These are phyloP conservation scores for Habroteleia sp. DNA, from an alignment of 2,888 invertebrate species.

Conservation along the genomic window DNA sequence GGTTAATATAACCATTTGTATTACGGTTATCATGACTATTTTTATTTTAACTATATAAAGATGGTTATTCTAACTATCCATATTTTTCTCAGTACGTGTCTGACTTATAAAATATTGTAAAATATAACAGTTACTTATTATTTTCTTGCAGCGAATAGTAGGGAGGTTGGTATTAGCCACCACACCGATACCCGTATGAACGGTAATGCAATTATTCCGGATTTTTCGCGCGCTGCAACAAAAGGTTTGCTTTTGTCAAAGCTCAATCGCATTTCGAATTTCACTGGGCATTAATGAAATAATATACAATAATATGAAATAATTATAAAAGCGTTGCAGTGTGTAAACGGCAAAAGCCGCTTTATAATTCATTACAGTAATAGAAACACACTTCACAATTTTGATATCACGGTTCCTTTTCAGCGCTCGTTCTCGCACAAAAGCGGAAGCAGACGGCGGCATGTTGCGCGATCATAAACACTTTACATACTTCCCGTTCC, in stretches of 20 bases:
- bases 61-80: no score
- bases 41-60: no score
- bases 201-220: not conserved
- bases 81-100: no score
- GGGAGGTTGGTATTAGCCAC: no score
- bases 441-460: constrained; percentile 70
- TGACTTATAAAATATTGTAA: no score
- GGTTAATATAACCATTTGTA: no score
- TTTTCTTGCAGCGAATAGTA: no score
- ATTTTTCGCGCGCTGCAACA: constrained; percentile 4
- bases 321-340: constrained; percentile 22
- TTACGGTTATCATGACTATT: no score
- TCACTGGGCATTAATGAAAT: constrained; percentile 26
- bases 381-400: constrained; percentile 47
- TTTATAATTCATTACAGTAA: constrained; percentile 34
- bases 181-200: constrained; percentile 54
- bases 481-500: constrained; percentile 77
- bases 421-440: constrained; percentile 29
- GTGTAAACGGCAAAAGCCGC: constrained; percentile 8
- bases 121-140: no score
- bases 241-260: constrained; percentile 21
- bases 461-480: constrained; percentile 79
- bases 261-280: constrained; percentile 31
- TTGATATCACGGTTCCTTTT: constrained; percentile 48
- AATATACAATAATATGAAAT: constrained; percentile 25